Evolutionary conservation across 2,888 invertebrate species (phyloP).

Genomic region (Agrochola circellaris): DNA sequence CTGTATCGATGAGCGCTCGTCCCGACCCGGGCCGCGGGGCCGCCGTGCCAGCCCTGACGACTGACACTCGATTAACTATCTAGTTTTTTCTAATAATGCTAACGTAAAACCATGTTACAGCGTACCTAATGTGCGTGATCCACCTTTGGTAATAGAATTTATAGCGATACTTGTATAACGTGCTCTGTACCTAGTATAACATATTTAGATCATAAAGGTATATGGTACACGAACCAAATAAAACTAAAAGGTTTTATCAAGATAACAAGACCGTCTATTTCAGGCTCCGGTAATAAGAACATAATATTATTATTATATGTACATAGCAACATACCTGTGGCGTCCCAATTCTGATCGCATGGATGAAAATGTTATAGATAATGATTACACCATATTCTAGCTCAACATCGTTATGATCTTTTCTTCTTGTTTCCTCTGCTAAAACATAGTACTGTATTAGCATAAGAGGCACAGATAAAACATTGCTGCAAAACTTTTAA

Average conservation of each 20-base stretch:
- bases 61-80: constrained; percentile 49
- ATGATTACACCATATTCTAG: not conserved
- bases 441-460: not conserved
- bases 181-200: not conserved
- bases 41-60: constrained; percentile 3
- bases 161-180: constrained; percentile 3
- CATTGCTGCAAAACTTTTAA: constrained; percentile 26
- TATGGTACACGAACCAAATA: constrained; percentile 4
- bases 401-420: constrained; percentile 2
- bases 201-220: constrained; percentile 23
- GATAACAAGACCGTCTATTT: constrained; percentile 38
- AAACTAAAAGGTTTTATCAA: constrained; percentile 26
- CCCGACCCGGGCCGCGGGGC: not conserved
- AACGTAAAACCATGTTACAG: constrained; percentile 9
- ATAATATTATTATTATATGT: constrained; percentile 28
- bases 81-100: constrained; percentile 42
- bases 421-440: not conserved
- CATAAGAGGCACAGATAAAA: constrained; percentile 14
- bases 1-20: constrained; percentile 39
- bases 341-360: constrained; percentile 5
- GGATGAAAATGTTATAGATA: constrained; percentile 20
- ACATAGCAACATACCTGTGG: not conserved
- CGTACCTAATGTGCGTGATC: not conserved
- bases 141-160: constrained; percentile 17
- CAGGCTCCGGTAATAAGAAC: constrained; percentile 36